Base-by-base conservation (phyloP, 2,113 vertebrate genomes). In the Etheostoma spectabile region DNA sequence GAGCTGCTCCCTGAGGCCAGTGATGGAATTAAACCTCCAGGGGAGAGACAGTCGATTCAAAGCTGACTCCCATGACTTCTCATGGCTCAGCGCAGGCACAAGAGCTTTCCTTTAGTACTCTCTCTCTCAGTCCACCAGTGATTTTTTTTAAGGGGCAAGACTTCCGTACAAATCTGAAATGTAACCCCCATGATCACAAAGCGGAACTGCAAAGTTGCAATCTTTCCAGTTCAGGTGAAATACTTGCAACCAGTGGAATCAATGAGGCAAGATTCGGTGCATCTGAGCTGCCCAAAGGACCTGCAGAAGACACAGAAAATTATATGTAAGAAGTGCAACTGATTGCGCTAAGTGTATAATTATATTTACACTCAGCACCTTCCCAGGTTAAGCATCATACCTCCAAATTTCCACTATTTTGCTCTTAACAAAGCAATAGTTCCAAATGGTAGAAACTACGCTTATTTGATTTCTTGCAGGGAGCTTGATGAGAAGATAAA, bases 201-300 rank as follows among this genome's bases (percentile, higher is more conserved):
- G 42, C 85, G 33, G 35, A 79, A 53, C 35, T 74, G 61, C 49
- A 85, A 82, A 80, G 22, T 84, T 81, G 65, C 73, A 79, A 42
- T 22, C 35, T 16, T 51, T n/a, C 24, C n/a, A 38, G 51, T 75
- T 90, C 97, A 99, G 88, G 97, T 99, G 94, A 99, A 99, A 92
- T 97, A 99, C 45, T 97, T 97, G 90, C 98, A 99, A 82, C 97
- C 96, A 61, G 98, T 99, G 61, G 97, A 99, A 94, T 99, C 97
- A 16, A 99, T 98, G 89, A 96, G 92, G 89, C 98, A 99, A 77
- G 97, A 95, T 0, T 94, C 88, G 1, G 97, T 98, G 91, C 98
- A 99, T 60, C 88, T 93, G 82, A 99, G 87, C 84, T 96, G 96
- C 87, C 98, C 98, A 0, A 98, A 97, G 10, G 97, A 99, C 87